Evolutionary conservation across 2,888 invertebrate genomes (phyloP).

Genomic region (Chalcis sispes): DNA sequence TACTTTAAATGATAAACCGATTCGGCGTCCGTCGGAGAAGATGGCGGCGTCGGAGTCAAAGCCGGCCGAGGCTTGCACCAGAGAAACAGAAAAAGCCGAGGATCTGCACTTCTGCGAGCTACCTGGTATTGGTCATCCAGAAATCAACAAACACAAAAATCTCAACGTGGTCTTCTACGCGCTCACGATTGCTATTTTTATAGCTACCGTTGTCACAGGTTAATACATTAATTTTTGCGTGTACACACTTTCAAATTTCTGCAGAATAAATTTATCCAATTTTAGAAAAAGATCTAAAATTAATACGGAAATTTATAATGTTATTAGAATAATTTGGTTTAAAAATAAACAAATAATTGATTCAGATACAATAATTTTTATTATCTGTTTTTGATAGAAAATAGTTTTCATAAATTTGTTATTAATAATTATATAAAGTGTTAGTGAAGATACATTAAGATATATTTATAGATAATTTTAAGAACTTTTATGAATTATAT

Average conservation of each 20-base stretch:
- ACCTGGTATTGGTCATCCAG: conserved; percentile 17
- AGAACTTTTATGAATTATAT: no score
- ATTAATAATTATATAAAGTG: no score
- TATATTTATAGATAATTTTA: no score
- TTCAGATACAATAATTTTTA: no score
- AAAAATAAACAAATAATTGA: no score
- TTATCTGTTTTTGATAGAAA: no score
- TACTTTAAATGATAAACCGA: conserved; percentile 56
- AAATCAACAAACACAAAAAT: conserved; percentile 5
- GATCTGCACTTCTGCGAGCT: neutral
- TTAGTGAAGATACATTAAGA: no score
- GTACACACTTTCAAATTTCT: neutral
- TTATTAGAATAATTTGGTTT: no score
- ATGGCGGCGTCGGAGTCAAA: conserved; percentile 45
- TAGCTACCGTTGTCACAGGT: conserved; percentile 81
- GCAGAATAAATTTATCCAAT: no score
- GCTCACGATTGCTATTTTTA: conserved; percentile 79
- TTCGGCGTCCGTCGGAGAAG: conserved; percentile 60
- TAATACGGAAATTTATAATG: no score
- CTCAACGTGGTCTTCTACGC: conserved; percentile 68
- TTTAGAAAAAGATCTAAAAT: no score
- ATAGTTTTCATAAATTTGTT: no score
- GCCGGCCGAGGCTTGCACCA: conserved; percentile 64
- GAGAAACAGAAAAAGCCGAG: conserved; percentile 64
- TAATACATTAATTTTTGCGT: conserved; percentile 53